Base-by-base conservation (phyloP, 1,140 invertebrate species). In the Lineus longissimus region DNA sequence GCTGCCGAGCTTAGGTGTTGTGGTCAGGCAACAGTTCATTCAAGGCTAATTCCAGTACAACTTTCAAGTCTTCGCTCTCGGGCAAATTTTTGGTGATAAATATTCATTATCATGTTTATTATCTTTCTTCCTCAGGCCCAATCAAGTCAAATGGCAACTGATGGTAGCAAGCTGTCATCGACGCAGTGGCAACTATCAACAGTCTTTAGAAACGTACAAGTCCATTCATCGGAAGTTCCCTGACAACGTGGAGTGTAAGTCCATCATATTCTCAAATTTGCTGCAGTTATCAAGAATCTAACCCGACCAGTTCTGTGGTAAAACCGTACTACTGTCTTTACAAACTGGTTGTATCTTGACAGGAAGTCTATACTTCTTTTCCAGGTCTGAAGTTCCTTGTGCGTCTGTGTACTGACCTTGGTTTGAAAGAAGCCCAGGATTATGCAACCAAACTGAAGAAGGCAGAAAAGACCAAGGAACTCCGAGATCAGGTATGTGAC, bases 131-230 rank as follows among this genome's bases (percentile, higher is more conserved):
- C 70, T 45, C 66, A 84, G 83, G 81, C 93, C 93, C 0, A 87
- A 87, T 69, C 87, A 94, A 75, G 88, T 91, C 0, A 90, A 91
- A 76, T 92, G 93, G 88, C 87, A 90, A 74, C 82, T 95, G 66
- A 87, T 92, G 76, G 89, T 93, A 30, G 93, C 92, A 23, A 89
- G 90, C 33, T 93, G 91, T 81, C 87, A 93, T 70, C 83, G 91
- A 61, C 85, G 90, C 69, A 90, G 87, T 65, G 92, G 92, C 22
- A 92, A 90, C 81, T 92, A 92, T 76, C 91, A 90, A 73, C 87
- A 88, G 74, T 92, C 93, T 58, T 76, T 94, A 13, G 86, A 87
- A 47, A 87, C 89, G 29, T 95, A 93, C 77, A 90, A 92, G 81
- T 87, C 74, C 64, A 90, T 93, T 62, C 87, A 92, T 71, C 83